Evolutionary conservation across 2,797 vertebrate genomes (phyloP), one percentile per base, ranked within the genome.

Genomic region (Anguilla marmorata): DNA sequence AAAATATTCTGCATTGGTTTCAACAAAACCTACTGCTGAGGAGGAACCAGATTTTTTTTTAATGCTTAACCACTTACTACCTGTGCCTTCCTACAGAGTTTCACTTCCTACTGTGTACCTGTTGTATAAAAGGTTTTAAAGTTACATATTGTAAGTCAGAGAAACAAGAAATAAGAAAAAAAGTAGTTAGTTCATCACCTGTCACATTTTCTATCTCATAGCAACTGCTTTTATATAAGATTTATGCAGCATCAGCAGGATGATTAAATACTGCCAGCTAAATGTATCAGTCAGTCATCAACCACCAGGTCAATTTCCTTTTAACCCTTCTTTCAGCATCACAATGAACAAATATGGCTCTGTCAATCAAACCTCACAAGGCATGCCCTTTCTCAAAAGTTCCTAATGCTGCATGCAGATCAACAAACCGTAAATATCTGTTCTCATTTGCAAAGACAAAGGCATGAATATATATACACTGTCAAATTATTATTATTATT

Each of bases 261-360:
- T 97, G 96, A 97, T 96, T 95, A 96, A 96, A 96, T 95, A 94
- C 93, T 96, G 95, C 94, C 95, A 94, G 93, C 92, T 95, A 93
- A 91, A 94, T 95, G 96, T 96, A 96, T 97, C 96, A 96, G 95
- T 95, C 95, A 95, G 93, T 95, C 94, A 92, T 95, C 93, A 96
- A 96, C 89, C 93, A 91, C 94, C 94, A 94, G 96, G 96, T 97
- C 96, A 97, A 95, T 95, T 96, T 96, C 94, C 95, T 94, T 96
- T 97, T 97, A 97, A 97, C 96, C 95, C 93, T 91, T 95, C 96
- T 96, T 97, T 94, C 95, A 96, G 96, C 96, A 96, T 97, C 96
- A 96, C 92, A 93, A 95, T 95, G 95, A 93, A 95, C 93, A 96
- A 96, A 96, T 94, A 95, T 93, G 93, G 96, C 93, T 94, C 92